Base-by-base conservation (phyloP, 2,888 invertebrate species). In the Notodonta dromedarius region DNA sequence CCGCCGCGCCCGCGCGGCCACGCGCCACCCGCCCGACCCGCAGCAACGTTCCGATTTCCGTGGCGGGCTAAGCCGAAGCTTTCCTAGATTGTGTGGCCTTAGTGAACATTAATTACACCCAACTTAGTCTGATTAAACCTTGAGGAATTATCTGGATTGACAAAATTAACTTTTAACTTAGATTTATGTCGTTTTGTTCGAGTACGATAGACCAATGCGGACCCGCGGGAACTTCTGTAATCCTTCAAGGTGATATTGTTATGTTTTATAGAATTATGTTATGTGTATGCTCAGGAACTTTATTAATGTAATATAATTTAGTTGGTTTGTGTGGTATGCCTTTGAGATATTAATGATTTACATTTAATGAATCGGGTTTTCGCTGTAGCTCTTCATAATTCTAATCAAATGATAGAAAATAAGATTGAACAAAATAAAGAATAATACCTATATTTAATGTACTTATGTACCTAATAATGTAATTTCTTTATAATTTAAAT, bases 61-160 rank as follows among this genome's bases (percentile, higher is more conserved):
- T 84, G 84, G 83, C 84, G 76, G 78, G 82, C 89, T 90, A 87
- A 90, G 88, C 90, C 87, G 81, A 86, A 90, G 91, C 92, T 90
- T 87, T 88, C 91, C 89, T 90, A 89, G 90, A 91, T 91, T 89
- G 90, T 91, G 90, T 89, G 90, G 90, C 91, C 92, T 91, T 91
- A 93, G 86, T 87, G 91, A 93, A 91, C 92, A 93, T 93, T 92
- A 92, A 93, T 93, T 93, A 92, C 91, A 90, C 87, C 89, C 86
- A 93, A 93, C 92, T 93, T 91, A 91, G 89, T 88, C 91, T 91
- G 91, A 92, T 92, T 93, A 93, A 93, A 92, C 90, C 92, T 90
- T 90, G 90, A 92, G 93, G 92, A 91, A 93, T 93, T 93, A 93
- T 90, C 87, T 88, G 89, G 91, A 93, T 92, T 92, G 92, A 91